phyloP scores from a whole-genome alignment of 2,888 invertebrate genomes.

The Melanchra persicariae region DNA sequence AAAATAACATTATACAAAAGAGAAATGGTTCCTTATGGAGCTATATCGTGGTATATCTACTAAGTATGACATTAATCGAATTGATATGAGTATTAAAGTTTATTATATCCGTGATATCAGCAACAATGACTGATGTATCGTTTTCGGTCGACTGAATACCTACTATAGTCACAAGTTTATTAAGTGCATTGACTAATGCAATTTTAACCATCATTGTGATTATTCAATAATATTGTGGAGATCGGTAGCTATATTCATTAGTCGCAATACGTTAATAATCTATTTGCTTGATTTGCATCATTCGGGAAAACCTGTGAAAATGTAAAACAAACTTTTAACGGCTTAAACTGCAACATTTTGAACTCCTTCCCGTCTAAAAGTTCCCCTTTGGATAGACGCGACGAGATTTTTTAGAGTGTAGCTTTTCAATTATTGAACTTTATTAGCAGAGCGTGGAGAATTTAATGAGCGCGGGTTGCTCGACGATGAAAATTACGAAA shows the following conservation, averaged over 20 bases:
- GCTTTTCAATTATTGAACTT: background rate
- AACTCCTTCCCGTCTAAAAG: too few relatives aligned
- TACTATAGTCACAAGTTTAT: background rate
- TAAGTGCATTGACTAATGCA: background rate
- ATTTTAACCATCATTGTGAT: background rate
- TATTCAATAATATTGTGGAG: background rate
- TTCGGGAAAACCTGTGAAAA: too few relatives aligned
- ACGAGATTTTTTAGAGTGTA: too few relatives aligned
- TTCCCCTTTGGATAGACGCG: too few relatives aligned
- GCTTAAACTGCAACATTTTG: too few relatives aligned
- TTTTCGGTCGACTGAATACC: constrained; percentile 16
- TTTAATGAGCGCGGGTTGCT: constrained; percentile 11
- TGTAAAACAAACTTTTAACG: too few relatives aligned
- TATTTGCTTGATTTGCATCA: too few relatives aligned
- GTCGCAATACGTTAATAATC: too few relatives aligned
- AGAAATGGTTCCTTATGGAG: constrained; percentile 21
- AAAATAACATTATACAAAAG: constrained; percentile 32
- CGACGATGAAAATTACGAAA: too few relatives aligned
- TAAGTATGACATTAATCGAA: constrained; percentile 18
- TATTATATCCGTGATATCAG: constrained; percentile 42
- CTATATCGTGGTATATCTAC: constrained; percentile 1
- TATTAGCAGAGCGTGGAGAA: constrained; percentile 29
- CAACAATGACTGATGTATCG: background rate
- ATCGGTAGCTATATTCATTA: background rate
- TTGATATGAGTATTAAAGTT: constrained; percentile 17